Percentiles rank a stretch among this genome's conserved stretches.
These are phyloP conservation scores for Todus mexicanus DNA, from an alignment of 2,797 vertebrate genomes.

Conservation along the genomic window DNA sequence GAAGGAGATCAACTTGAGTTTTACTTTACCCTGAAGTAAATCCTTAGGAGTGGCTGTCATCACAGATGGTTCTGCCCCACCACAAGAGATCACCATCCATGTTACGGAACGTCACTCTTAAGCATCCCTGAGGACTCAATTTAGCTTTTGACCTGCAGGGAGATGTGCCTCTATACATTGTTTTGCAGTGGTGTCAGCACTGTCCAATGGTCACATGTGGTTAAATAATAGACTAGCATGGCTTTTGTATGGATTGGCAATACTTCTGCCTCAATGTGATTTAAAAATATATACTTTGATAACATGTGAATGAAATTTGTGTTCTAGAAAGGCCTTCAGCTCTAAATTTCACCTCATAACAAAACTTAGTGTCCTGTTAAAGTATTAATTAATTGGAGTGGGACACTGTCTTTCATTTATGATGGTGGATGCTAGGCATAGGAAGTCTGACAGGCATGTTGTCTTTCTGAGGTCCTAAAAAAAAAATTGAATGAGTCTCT, in stretches of 20 bases:
- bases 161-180: not conserved
- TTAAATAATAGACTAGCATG: not conserved
- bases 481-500: not conserved
- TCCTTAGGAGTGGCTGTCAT: not conserved
- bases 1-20: not conserved
- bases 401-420: not conserved
- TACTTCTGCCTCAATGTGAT: not conserved
- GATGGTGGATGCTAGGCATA: not conserved
- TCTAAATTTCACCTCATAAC: not conserved
- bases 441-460: not conserved
- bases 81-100: not conserved
- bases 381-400: not conserved
- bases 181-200: not conserved
- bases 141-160: not conserved
- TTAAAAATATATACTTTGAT: not conserved
- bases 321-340: not conserved
- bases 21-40: not conserved
- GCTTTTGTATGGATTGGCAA: not conserved
- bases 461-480: not conserved
- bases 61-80: not conserved
- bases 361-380: not conserved
- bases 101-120: not conserved
- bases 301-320: not conserved
- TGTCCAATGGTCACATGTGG: not conserved
- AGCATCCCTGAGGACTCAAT: not conserved